Conservation (phyloP, 2,888 invertebrate species). For the Heliconius erato region DNA sequence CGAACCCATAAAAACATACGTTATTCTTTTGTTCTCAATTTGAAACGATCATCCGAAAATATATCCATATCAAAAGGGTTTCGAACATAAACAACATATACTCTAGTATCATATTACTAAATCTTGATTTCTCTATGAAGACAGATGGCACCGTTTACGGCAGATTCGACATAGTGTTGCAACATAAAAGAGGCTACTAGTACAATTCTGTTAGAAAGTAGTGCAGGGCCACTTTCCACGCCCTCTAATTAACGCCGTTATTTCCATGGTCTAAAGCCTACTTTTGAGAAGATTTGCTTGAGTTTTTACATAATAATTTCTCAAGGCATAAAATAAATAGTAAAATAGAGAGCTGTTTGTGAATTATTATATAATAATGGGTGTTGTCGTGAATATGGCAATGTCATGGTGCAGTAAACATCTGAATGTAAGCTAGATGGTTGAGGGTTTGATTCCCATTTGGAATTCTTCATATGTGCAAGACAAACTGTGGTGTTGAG, state of each 20-base stretch:
- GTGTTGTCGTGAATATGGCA: too few species aligned
- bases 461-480: not conserved
- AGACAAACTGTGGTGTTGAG: not conserved
- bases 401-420: not conserved
- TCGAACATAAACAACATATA: too few species aligned
- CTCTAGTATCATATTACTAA: too few species aligned
- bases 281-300: not conserved
- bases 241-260: conserved; percentile 51
- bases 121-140: conserved; percentile 11
- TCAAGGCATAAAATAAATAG: not conserved
- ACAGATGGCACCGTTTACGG: conserved; percentile 38
- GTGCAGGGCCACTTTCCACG: conserved; percentile 58
- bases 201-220: conserved; percentile 54
- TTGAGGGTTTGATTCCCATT: not conserved
- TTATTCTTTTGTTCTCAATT: too few species aligned
- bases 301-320: not conserved
- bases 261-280: conserved; percentile 1
- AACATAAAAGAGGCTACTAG: conserved; percentile 39
- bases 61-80: not conserved
- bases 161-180: conserved; percentile 48
- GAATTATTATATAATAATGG: not conserved
- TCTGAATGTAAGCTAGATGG: too few species aligned
- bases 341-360: not conserved
- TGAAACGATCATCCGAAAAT: not conserved
- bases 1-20: too few species aligned